Percentiles rank a stretch among this genome's conserved stretches.
Conservation (phyloP, 2,113 vertebrate genomes). For the Procavia capensis region DNA sequence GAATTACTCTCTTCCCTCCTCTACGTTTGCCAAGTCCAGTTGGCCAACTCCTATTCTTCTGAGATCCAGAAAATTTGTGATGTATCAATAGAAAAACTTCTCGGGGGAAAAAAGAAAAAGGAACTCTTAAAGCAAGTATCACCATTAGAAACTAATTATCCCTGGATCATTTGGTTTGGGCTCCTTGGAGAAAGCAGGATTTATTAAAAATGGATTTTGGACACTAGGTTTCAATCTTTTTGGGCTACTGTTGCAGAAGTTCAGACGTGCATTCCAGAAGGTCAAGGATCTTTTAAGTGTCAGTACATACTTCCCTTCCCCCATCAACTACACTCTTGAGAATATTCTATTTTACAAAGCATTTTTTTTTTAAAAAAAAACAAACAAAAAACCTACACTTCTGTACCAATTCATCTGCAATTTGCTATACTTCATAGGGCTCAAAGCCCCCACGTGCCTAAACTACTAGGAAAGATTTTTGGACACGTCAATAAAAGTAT, state of each 20-base stretch:
- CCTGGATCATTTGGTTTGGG: neutral
- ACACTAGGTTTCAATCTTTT: neutral
- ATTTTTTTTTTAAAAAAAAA: conserved; percentile 70
- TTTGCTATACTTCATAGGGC: conserved; percentile 87
- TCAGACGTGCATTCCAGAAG: conserved; percentile 77
- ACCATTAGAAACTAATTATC: conserved; percentile 36
- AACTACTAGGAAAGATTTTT: conserved; percentile 85
- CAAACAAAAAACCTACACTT: conserved; percentile 62
- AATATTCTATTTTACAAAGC: conserved; percentile 79
- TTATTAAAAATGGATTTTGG: conserved; percentile 21
- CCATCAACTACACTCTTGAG: conserved; percentile 69
- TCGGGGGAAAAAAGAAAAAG: neutral
- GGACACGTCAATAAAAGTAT: conserved; percentile 86
- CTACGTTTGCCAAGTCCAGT: neutral
- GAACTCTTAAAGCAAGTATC: neutral
- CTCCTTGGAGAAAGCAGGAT: conserved; percentile 27
- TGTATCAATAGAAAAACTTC: neutral
- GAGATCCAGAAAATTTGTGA: neutral
- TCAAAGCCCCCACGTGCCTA: conserved; percentile 85
- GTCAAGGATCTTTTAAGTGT: conserved; percentile 80
- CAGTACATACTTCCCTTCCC: conserved; percentile 59
- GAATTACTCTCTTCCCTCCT: neutral
- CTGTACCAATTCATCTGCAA: conserved; percentile 88
- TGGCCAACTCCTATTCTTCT: neutral
- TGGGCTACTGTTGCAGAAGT: conserved; percentile 86